Evolutionary conservation across 2,888 invertebrate species (phyloP).

Genomic region (Lepidochrysops patricia): DNA sequence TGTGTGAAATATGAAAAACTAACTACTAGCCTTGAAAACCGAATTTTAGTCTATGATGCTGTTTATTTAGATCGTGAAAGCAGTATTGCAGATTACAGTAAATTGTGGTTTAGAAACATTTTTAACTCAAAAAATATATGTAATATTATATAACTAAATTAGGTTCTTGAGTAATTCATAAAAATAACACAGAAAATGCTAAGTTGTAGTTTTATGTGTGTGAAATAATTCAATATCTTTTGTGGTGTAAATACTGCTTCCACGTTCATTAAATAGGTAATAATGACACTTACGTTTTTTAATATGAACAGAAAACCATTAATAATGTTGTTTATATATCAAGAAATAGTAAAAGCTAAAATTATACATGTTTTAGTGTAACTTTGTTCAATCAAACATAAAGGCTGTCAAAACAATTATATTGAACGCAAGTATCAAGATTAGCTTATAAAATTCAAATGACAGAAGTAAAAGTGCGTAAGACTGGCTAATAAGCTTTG

Average conservation of each 20-base stretch:
- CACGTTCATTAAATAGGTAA: conserved; percentile 18
- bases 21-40: conserved; percentile 20
- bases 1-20: neutral
- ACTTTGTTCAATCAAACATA: neutral
- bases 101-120: neutral
- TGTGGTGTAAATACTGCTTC: conserved; percentile 9
- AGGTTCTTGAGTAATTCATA: too few species aligned
- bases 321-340: neutral
- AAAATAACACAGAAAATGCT: too few species aligned
- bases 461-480: conserved; percentile 11
- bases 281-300: conserved; percentile 16
- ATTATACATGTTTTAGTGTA: neutral
- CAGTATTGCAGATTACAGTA: neutral
- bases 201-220: too few species aligned
- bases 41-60: neutral
- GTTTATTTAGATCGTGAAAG: neutral
- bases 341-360: neutral
- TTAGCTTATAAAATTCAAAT: neutral
- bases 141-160: too few species aligned
- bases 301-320: neutral
- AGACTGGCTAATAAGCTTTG: conserved; percentile 4
- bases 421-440: conserved; percentile 9
- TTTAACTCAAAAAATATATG: too few species aligned
- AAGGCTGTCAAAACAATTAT: neutral
- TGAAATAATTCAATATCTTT: neutral